Evolutionary conservation across 1,140 invertebrate species (phyloP).

Genomic region (Zaprionus tsacasi): DNA sequence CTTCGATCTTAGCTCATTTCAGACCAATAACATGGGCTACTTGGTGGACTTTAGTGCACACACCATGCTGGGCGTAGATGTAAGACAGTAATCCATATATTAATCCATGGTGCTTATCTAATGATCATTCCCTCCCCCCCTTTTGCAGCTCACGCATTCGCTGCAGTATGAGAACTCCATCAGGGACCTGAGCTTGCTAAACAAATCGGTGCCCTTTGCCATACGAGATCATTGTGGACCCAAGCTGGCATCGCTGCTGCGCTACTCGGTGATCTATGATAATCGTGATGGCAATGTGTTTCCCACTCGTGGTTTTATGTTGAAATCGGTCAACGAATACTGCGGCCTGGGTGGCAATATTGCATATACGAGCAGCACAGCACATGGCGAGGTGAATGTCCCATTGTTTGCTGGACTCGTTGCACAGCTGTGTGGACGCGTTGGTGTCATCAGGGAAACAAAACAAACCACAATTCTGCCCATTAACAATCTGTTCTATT

Average conservation of each 20-base stretch:
- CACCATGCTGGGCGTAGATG: conserved; percentile 70
- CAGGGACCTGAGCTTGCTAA: conserved; percentile 65
- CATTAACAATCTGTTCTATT: conserved; percentile 76
- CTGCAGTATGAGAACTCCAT: conserved; percentile 82
- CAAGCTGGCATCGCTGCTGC: conserved; percentile 75
- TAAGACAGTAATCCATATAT: conserved; percentile 22
- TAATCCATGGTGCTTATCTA: neutral
- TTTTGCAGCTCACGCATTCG: conserved; percentile 72
- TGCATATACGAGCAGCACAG: conserved; percentile 73
- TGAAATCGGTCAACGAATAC: conserved; percentile 78
- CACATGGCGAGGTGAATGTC: conserved; percentile 78
- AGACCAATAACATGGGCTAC: conserved; percentile 73
- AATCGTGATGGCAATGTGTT: conserved; percentile 77
- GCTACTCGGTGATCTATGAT: conserved; percentile 75
- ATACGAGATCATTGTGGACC: conserved; percentile 81
- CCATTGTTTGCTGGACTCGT: conserved; percentile 72
- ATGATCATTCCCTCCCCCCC: conserved; percentile 13
- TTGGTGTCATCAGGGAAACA: conserved; percentile 71
- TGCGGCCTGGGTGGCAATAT: conserved; percentile 79
- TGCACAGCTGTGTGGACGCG: conserved; percentile 75
- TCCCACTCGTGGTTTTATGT: conserved; percentile 70
- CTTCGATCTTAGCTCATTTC: conserved; percentile 71
- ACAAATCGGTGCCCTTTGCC: conserved; percentile 75
- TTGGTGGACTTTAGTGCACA: conserved; percentile 70
- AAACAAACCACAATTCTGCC: conserved; percentile 72